These are phyloP conservation scores for Parambassis ranga DNA, from an alignment of 2,797 vertebrate species.

Conservation along the genomic window DNA sequence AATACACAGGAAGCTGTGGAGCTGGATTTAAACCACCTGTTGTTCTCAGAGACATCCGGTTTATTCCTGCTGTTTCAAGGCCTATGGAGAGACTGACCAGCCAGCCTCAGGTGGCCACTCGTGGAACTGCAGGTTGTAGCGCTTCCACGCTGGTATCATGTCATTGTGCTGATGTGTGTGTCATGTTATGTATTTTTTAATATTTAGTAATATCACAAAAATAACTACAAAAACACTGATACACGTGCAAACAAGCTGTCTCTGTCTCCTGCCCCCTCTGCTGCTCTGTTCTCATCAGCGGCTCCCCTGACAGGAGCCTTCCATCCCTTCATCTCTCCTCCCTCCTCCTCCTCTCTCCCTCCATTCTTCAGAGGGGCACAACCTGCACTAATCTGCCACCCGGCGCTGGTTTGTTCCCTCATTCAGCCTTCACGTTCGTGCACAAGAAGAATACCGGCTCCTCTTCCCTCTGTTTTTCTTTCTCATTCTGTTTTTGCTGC, in stretches of 20 bases:
- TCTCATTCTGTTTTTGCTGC: conserved; percentile 46
- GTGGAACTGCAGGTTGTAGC: too few relatives aligned
- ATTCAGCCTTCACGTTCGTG: conserved; percentile 46
- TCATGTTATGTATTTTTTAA: too few relatives aligned
- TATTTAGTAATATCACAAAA: too few relatives aligned
- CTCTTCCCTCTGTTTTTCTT: conserved; percentile 60
- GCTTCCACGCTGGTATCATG: too few relatives aligned
- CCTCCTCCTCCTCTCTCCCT: conserved; percentile 10
- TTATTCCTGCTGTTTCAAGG: too few relatives aligned
- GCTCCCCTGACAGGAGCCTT: conserved; percentile 24
- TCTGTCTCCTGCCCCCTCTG: not conserved
- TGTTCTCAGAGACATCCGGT: too few relatives aligned
- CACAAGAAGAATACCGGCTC: conserved; percentile 62
- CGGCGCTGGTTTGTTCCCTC: conserved; percentile 37
- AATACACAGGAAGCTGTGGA: conserved; percentile 30
- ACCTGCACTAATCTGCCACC: conserved; percentile 47
- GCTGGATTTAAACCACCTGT: not conserved
- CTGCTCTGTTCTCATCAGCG: conserved; percentile 28
- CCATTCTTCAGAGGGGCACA: conserved; percentile 50
- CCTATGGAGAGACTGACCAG: too few relatives aligned
- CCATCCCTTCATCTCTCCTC: not conserved
- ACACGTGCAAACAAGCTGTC: conserved; percentile 14
- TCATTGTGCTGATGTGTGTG: too few relatives aligned
- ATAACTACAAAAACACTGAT: too few relatives aligned
- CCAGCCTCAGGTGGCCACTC: too few relatives aligned